A percentile compares a stretch with the other conserved stretches of the same genome.
phyloP scores from a whole-genome alignment of 2,113 vertebrate genomes.

The Coryphaenoides rupestris region DNA sequence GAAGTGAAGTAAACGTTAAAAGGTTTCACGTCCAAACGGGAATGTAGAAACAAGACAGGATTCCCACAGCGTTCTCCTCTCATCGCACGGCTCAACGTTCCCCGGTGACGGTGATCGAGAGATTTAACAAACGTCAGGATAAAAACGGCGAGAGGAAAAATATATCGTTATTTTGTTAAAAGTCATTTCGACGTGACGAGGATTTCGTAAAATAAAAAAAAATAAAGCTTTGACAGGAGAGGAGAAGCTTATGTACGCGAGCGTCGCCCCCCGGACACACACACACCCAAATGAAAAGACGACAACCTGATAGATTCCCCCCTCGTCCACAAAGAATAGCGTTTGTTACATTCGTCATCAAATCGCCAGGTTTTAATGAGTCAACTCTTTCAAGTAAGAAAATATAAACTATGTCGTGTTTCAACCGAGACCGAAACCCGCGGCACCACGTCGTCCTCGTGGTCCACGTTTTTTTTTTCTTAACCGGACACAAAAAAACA shows the following conservation, averaged over 20 bases:
- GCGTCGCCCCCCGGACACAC: too few relatives aligned
- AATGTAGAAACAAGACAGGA: slow-evolving; percentile 29
- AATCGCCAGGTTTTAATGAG: slow-evolving; percentile 51
- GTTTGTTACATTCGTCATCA: slow-evolving; percentile 59
- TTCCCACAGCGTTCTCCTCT: slow-evolving; percentile 33
- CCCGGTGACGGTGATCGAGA: slow-evolving; percentile 21
- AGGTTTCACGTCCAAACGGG: slow-evolving; percentile 29
- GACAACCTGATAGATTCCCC: slow-evolving; percentile 26
- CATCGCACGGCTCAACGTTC: slow-evolving; percentile 12
- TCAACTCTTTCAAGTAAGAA: slow-evolving; percentile 63
- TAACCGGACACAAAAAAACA: slow-evolving; percentile 45
- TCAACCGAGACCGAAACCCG: slow-evolving; percentile 37
- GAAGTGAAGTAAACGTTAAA: slow-evolving; percentile 38
- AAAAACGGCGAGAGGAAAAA: slow-evolving; percentile 52
- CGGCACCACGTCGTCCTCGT: too few relatives aligned
- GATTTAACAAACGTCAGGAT: slow-evolving; percentile 40
- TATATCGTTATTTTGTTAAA: slow-evolving; percentile 45
- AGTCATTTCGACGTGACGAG: slow-evolving; percentile 18
- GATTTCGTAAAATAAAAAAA: slow-evolving; percentile 31
- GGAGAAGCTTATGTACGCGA: slow-evolving; percentile 38
- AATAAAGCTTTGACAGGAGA: slow-evolving; percentile 34
- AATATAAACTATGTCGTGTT: slow-evolving; percentile 64
- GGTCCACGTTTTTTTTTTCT: too few relatives aligned
- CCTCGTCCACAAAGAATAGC: slow-evolving; percentile 47
- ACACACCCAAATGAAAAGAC: slow-evolving; percentile 27